A percentile compares a stretch with the other conserved stretches of the same genome.
Conservation (phyloP, 1,140 invertebrate species). For the Drosophila pandora region DNA sequence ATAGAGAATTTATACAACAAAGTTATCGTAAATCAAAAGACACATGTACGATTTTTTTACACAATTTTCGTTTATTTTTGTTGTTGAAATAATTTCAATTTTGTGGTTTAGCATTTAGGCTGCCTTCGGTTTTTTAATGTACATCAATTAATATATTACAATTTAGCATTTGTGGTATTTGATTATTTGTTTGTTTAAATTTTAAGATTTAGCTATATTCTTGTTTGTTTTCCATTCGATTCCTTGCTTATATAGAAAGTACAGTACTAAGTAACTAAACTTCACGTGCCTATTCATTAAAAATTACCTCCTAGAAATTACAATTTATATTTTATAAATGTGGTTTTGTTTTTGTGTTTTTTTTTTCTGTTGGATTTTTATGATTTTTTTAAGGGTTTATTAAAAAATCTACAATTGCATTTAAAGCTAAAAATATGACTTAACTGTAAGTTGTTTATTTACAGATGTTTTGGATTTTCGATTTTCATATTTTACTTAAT, state of each 20-base stretch:
- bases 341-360: conserved; percentile 35
- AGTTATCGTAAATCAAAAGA: conserved; percentile 57
- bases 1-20: conserved; percentile 35
- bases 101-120: conserved; percentile 35
- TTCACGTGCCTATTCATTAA: conserved; percentile 68
- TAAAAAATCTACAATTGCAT: conserved; percentile 82
- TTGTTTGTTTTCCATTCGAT: conserved; percentile 48
- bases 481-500: conserved; percentile 41
- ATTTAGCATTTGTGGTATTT: conserved; percentile 67
- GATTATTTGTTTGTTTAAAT: conserved; percentile 62
- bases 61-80: conserved; percentile 65
- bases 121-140: conserved; percentile 45
- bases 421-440: conserved; percentile 82
- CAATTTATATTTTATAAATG: conserved; percentile 67
- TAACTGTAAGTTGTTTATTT: conserved; percentile 67
- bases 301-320: conserved; percentile 73
- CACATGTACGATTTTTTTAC: conserved; percentile 62
- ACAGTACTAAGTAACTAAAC: conserved; percentile 80
- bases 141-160: conserved; percentile 77
- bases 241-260: conserved; percentile 59
- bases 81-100: conserved; percentile 68
- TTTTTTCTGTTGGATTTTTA: conserved; percentile 40
- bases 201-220: conserved; percentile 79
- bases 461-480: conserved; percentile 36
- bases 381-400: conserved; percentile 52